These are phyloP conservation scores for Melieria picta DNA, from an alignment of 2,888 invertebrate species.

Conservation along the genomic window DNA sequence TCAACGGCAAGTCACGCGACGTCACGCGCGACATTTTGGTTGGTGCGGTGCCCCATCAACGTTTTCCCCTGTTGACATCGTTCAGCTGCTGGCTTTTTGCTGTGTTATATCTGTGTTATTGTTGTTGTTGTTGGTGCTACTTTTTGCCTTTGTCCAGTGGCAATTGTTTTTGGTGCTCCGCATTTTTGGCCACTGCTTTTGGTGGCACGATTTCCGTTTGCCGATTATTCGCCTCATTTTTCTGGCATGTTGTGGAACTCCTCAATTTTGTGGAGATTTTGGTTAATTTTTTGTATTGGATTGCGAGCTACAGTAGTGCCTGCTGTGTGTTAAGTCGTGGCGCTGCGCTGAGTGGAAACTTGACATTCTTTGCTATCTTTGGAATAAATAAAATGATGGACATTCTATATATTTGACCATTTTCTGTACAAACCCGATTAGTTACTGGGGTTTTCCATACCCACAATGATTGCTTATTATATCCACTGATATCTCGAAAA, in stretches of 20 bases:
- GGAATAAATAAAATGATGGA: no score
- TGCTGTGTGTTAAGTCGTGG: no score
- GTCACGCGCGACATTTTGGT: slow-evolving; percentile 31
- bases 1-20: slow-evolving; percentile 18
- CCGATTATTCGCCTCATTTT: slow-evolving; percentile 15
- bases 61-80: slow-evolving; percentile 5
- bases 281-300: slow-evolving; percentile 32
- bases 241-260: slow-evolving; percentile 26
- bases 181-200: slow-evolving; percentile 50
- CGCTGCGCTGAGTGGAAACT: no score
- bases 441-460: no score
- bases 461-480: no score
- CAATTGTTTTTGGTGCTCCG: slow-evolving; percentile 51
- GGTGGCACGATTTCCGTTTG: slow-evolving; percentile 42
- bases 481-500: no score
- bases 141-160: slow-evolving; percentile 39
- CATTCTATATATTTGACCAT: no score
- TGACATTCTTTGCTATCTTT: no score
- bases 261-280: slow-evolving; percentile 35
- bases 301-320: slow-evolving; percentile 12
- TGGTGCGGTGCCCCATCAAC: slow-evolving; percentile 17
- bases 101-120: background rate
- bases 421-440: no score
- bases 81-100: background rate
- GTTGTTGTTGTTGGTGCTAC: slow-evolving; percentile 4